Percentiles rank a stretch among this genome's conserved stretches.
phyloP scores from a whole-genome alignment of 2,113 vertebrate species.

The Antennarius striatus region DNA sequence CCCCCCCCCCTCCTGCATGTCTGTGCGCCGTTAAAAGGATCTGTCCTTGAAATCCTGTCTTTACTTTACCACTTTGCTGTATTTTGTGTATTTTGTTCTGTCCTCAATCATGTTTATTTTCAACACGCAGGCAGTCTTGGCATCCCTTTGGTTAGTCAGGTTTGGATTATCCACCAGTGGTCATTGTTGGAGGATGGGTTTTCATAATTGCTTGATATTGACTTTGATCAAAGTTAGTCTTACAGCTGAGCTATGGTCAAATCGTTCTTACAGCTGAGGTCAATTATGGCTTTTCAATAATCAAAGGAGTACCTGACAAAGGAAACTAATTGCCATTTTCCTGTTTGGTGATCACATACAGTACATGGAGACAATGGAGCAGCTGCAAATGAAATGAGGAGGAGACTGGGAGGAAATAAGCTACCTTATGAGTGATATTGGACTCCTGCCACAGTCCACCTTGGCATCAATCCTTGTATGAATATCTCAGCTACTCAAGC shows the following conservation, averaged over 20 bases:
- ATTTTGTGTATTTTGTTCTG: constrained; percentile 22
- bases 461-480: constrained; percentile 28
- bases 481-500: constrained; percentile 25
- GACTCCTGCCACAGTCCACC: constrained; percentile 41
- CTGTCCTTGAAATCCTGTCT: constrained; percentile 57
- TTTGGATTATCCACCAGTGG: constrained; percentile 52
- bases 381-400: constrained; percentile 38
- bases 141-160: constrained; percentile 44
- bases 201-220: constrained; percentile 53
- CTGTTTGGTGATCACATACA: constrained; percentile 46
- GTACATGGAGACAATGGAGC: constrained; percentile 29
- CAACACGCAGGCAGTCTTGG: constrained; percentile 35
- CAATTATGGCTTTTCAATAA: constrained; percentile 30
- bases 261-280: constrained; percentile 41
- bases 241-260: constrained; percentile 46
- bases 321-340: constrained; percentile 40
- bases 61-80: constrained; percentile 41
- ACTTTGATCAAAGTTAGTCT: constrained; percentile 63
- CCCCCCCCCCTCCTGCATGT: constrained; percentile 51
- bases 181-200: constrained; percentile 26
- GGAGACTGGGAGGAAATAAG: constrained; percentile 31
- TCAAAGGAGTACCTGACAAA: constrained; percentile 36
- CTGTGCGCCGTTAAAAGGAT: constrained; percentile 63
- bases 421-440: constrained; percentile 32
- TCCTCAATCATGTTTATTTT: constrained; percentile 47